Evolutionary conservation across 2,797 vertebrate species (phyloP).

Genomic region (Falco cherrug): DNA sequence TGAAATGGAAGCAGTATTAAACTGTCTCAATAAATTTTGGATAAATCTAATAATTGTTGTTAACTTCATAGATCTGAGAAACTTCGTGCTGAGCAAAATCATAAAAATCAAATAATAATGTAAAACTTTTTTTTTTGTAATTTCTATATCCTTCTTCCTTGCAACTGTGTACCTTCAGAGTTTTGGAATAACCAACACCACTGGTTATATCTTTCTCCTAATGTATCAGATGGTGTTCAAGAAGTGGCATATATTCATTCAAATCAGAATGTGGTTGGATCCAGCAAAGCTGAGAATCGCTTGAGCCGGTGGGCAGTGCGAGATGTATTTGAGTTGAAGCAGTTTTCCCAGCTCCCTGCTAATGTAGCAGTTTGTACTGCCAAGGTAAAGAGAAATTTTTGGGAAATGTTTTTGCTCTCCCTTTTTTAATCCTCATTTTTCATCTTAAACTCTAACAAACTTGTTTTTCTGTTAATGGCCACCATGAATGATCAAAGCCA

Average conservation of each 20-base stretch:
- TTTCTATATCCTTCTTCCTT: neutral
- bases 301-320: slow-evolving; percentile 88
- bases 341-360: slow-evolving; percentile 92
- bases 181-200: neutral
- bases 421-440: neutral
- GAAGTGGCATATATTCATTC: slow-evolving; percentile 92
- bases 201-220: neutral
- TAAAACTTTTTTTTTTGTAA: neutral
- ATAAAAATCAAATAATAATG: neutral
- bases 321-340: slow-evolving; percentile 89
- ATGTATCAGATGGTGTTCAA: slow-evolving; percentile 80
- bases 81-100: neutral
- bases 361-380: slow-evolving; percentile 80
- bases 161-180: neutral
- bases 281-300: slow-evolving; percentile 91
- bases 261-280: slow-evolving; percentile 93
- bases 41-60: neutral
- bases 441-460: neutral
- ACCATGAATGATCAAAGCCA: slow-evolving; percentile 23
- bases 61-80: neutral
- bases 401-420: neutral
- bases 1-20: neutral
- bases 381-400: slow-evolving; percentile 81
- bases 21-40: neutral
- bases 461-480: slow-evolving; percentile 8